These are phyloP conservation scores for Sebastolobus alascanus DNA, from an alignment of 2,797 vertebrate genomes.

Conservation along the genomic window DNA sequence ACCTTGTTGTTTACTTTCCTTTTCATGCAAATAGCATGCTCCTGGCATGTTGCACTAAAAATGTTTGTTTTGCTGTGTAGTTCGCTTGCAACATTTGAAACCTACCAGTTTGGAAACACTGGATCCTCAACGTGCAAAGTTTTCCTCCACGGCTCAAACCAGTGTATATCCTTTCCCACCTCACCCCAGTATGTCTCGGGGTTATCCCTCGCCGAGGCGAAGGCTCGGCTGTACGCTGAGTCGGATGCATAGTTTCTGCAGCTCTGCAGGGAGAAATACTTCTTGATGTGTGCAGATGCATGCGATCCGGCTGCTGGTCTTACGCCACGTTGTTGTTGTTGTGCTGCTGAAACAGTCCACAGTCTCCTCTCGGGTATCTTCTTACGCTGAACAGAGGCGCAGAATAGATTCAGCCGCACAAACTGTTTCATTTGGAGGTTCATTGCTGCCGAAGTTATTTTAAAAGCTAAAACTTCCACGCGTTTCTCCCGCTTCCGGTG, in stretches of 20 bases:
- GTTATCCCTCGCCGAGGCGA: conserved; percentile 80
- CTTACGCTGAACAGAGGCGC: background rate
- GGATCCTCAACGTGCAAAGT: conserved; percentile 83
- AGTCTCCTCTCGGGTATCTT: background rate
- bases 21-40: background rate
- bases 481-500: background rate
- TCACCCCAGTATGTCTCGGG: conserved; percentile 89
- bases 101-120: conserved; percentile 90
- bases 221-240: conserved; percentile 80
- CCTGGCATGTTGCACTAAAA: background rate
- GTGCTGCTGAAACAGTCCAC: conserved; percentile 21
- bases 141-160: conserved; percentile 90
- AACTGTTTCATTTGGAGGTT: conserved; percentile 26
- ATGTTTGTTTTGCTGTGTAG: background rate
- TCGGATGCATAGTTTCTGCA: conserved; percentile 54
- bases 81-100: background rate
- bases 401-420: background rate
- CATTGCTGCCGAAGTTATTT: conserved; percentile 26
- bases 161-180: conserved; percentile 82
- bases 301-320: background rate
- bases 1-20: background rate
- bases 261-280: background rate
- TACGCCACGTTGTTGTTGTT: background rate
- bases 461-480: background rate
- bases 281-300: background rate